A percentile compares a stretch with the other conserved stretches of the same genome.
phyloP scores from a whole-genome alignment of 2,797 vertebrate genomes.

The Hydrophis major region DNA sequence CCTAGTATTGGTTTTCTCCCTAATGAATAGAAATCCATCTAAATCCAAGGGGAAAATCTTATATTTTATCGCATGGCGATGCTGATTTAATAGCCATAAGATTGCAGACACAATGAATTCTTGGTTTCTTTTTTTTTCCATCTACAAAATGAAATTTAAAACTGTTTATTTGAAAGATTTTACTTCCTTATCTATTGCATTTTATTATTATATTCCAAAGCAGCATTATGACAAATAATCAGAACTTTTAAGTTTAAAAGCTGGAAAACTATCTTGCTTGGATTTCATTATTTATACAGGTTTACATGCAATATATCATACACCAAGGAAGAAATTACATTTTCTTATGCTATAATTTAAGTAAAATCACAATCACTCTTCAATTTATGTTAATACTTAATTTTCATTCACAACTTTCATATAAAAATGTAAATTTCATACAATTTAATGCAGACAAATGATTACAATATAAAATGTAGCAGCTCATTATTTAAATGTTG shows the following conservation, averaged over 20 bases:
- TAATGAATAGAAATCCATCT: neutral
- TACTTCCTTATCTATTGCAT: neutral
- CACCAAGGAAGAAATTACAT: neutral
- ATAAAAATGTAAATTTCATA: slow-evolving; percentile 8
- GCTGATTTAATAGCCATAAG: neutral
- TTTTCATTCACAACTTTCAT: neutral
- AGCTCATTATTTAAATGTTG: neutral
- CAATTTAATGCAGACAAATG: neutral
- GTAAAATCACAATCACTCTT: neutral
- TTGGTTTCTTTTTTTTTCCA: neutral
- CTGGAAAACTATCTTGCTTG: neutral
- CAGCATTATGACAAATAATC: neutral
- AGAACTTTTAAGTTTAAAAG: neutral
- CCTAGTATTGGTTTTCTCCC: neutral
- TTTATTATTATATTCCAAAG: neutral
- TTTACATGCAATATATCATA: neutral
- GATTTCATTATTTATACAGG: neutral
- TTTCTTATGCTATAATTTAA: neutral
- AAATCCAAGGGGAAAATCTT: neutral
- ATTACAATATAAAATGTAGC: neutral
- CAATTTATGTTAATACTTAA: neutral
- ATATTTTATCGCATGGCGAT: neutral
- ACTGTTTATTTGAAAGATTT: neutral
- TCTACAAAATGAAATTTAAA: neutral
- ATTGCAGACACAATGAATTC: neutral